phyloP scores from a whole-genome alignment of 2,888 invertebrate species.

The Hydraecia micacea region DNA sequence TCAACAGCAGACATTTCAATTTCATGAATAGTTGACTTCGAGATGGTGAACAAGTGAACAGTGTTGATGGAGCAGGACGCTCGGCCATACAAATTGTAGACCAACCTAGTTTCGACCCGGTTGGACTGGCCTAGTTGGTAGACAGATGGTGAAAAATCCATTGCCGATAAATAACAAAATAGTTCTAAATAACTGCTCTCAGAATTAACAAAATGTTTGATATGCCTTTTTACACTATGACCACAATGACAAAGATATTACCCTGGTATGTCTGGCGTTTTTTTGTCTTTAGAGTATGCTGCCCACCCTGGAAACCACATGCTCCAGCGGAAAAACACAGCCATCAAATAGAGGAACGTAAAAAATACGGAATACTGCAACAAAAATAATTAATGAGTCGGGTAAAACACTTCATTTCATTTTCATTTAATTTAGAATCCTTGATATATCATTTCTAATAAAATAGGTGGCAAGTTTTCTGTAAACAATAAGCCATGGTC shows the following conservation, averaged over 20 bases:
- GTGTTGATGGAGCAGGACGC: neutral
- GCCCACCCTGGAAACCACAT: slow-evolving; percentile 74
- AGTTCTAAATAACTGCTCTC: neutral
- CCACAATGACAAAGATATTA: neutral
- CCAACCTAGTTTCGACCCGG: no score
- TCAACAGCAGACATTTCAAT: neutral
- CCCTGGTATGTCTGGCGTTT: no score
- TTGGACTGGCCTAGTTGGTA: neutral
- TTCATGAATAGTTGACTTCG: neutral
- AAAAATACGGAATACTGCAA: slow-evolving; percentile 74
- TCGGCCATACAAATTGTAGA: neutral
- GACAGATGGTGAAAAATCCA: neutral
- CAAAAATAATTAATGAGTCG: neutral
- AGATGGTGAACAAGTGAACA: neutral
- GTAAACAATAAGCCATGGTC: no score
- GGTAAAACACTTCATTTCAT: no score
- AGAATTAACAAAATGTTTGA: neutral
- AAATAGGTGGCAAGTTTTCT: no score
- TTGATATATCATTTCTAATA: no score
- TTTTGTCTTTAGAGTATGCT: neutral
- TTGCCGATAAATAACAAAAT: neutral
- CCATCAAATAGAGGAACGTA: slow-evolving; percentile 51
- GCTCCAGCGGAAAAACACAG: slow-evolving; percentile 73
- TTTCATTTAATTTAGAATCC: no score
- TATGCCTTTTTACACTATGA: neutral